Conservation (phyloP, 2,797 vertebrate genomes). For the Falco berigora region DNA sequence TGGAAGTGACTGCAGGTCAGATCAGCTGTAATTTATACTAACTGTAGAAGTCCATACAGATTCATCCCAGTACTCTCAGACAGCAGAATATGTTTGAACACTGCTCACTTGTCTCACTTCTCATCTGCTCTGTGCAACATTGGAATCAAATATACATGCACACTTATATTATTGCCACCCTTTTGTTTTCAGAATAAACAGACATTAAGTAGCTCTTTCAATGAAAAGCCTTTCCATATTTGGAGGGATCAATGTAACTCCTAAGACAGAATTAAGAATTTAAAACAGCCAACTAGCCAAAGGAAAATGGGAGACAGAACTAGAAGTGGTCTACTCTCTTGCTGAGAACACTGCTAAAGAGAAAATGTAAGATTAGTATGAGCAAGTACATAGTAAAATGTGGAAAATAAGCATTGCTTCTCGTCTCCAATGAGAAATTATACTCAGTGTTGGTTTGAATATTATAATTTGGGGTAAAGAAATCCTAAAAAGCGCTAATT, state of each 20-base stretch:
- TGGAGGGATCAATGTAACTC: background rate
- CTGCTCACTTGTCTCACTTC: background rate
- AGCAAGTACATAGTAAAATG: slow-evolving; percentile 7
- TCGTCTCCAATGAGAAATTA: slow-evolving; percentile 46
- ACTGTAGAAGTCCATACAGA: background rate
- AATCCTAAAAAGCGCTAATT: slow-evolving; percentile 61
- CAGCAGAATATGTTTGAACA: background rate
- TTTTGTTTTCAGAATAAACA: background rate
- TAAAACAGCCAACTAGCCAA: background rate
- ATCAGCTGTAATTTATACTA: slow-evolving; percentile 54
- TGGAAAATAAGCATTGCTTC: slow-evolving; percentile 45
- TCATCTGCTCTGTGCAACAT: background rate
- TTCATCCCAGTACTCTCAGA: background rate
- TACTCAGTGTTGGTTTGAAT: slow-evolving; percentile 41
- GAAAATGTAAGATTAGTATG: background rate
- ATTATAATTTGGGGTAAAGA: slow-evolving; percentile 54
- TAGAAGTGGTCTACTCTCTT: slow-evolving; percentile 8
- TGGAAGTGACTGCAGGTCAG: slow-evolving; percentile 39
- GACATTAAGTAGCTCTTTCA: background rate
- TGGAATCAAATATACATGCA: background rate
- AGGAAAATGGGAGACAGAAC: background rate
- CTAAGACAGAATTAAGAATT: background rate
- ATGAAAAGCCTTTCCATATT: background rate
- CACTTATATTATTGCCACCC: background rate
- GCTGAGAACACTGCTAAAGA: background rate